Conservation (phyloP, 2,113 vertebrate species). For the Saccopteryx leptura region DNA sequence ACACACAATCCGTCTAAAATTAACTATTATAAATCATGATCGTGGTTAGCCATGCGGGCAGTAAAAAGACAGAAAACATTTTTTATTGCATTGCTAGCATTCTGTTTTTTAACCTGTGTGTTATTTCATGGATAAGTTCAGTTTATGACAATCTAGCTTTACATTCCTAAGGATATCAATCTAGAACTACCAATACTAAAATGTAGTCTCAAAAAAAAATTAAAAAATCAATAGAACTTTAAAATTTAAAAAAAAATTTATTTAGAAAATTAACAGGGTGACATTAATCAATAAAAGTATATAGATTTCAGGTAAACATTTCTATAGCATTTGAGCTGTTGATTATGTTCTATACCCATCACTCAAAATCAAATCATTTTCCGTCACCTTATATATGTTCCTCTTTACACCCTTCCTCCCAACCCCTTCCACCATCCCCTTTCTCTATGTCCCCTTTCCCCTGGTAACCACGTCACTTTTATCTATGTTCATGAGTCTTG, state of each 20-base stretch:
- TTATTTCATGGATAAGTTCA: not conserved
- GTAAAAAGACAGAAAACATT: not conserved
- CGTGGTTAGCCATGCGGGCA: not conserved
- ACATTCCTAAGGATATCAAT: not conserved
- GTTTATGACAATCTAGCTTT: not conserved
- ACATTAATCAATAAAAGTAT: no score
- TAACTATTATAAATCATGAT: not conserved
- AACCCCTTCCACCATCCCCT: no score
- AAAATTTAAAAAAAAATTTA: not conserved
- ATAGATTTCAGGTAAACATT: no score
- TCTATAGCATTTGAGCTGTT: no score
- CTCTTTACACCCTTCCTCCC: no score
- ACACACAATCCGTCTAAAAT: not conserved
- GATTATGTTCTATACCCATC: no score
- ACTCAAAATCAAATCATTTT: no score
- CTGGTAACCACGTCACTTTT: no score
- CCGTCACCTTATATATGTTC: no score
- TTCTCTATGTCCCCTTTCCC: no score
- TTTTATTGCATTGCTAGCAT: not conserved
- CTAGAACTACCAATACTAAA: not conserved
- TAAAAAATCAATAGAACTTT: not conserved
- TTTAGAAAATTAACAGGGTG: no score
- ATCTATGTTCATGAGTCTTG: no score
- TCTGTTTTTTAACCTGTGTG: not conserved
- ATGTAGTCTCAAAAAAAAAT: not conserved